phyloP scores from a whole-genome alignment of 2,113 vertebrate genomes.

The Lanius ludovicianus region DNA sequence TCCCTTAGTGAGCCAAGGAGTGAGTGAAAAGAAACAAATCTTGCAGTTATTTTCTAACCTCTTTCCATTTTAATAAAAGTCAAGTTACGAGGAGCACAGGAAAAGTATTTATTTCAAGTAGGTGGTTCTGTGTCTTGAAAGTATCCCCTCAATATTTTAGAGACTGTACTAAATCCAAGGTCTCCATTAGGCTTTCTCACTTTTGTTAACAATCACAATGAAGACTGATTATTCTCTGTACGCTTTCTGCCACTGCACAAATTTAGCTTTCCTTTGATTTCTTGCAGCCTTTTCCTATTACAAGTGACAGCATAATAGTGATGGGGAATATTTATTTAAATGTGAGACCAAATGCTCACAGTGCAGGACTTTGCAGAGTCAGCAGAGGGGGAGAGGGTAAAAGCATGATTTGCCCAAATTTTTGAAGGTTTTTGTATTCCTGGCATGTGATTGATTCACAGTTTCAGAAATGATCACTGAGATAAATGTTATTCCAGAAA shows the following conservation, averaged over 20 bases:
- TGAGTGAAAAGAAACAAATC: conserved; percentile 30
- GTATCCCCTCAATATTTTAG: conserved; percentile 9
- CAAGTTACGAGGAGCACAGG: not conserved
- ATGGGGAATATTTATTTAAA: conserved; percentile 69
- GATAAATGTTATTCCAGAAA: not conserved
- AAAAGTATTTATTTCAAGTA: conserved; percentile 23
- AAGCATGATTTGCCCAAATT: not conserved
- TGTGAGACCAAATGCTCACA: conserved; percentile 33
- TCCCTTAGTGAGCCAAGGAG: not conserved
- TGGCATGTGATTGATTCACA: not conserved
- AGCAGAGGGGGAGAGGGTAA: conserved; percentile 16
- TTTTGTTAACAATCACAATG: conserved; percentile 51
- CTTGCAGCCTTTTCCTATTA: conserved; percentile 68
- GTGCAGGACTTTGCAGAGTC: conserved; percentile 32
- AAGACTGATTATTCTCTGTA: conserved; percentile 60
- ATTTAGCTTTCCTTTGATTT: conserved; percentile 66
- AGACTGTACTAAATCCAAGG: conserved; percentile 40
- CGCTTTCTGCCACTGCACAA: conserved; percentile 35
- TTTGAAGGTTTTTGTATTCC: conserved; percentile 33
- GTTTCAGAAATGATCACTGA: not conserved
- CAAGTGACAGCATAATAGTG: conserved; percentile 67
- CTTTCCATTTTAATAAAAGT: conserved; percentile 60
- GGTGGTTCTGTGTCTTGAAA: not conserved
- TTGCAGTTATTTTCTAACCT: conserved; percentile 38
- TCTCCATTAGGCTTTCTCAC: conserved; percentile 41